Base-by-base conservation (phyloP, 2,888 invertebrate species). In the Epirrhoe tristata region DNA sequence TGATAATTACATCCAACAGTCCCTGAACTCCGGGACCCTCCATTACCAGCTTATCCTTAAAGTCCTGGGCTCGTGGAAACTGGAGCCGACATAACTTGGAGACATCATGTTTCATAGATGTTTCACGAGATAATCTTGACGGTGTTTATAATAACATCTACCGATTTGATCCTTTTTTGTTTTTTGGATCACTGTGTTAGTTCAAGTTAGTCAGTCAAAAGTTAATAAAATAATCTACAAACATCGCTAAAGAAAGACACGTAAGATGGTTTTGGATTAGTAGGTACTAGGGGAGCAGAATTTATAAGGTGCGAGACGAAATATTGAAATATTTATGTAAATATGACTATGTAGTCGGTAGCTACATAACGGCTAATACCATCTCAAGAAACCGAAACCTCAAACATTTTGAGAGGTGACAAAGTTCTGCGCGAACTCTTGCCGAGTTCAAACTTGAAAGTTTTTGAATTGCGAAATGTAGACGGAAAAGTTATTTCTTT, bases 401-500 rank as follows among this genome's bases (percentile, higher is more conserved):
- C n/a, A 43, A 48, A 66, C 68, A 64, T 58, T 70, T 66, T 61
- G 63, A 69, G 65, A 69, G 67, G 67, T 73, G 73, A 61, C 67
- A 63, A 71, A 69, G 52, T 69, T 69, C 58, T 43, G 50, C 63
- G 48, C 62, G 63, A 64, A 48, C 51, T 53, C 59, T 46, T 58
- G 53, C 63, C 52, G 64, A 67, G 48, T 63, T 55, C 58, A 62
- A 71, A 70, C 69, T 71, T 62, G 46, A 48, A 72, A 74, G 66
- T 74, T 69, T 69, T 66, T 58, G 72, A 70, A 70, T 67, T 63
- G 67, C 46, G 63, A 66, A 69, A 67, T 69, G 70, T 69, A 67
- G 68, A 68, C 61, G 69, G 58, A 56, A 51, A 70, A 67, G 69
- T 69, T 65, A 63, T 58, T 56, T 63, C 67, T 63, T 66, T 68